Evolutionary conservation across 2,113 vertebrate species (phyloP), one percentile per base, ranked within the genome.

Genomic region (Ailuropoda melanoleuca): DNA sequence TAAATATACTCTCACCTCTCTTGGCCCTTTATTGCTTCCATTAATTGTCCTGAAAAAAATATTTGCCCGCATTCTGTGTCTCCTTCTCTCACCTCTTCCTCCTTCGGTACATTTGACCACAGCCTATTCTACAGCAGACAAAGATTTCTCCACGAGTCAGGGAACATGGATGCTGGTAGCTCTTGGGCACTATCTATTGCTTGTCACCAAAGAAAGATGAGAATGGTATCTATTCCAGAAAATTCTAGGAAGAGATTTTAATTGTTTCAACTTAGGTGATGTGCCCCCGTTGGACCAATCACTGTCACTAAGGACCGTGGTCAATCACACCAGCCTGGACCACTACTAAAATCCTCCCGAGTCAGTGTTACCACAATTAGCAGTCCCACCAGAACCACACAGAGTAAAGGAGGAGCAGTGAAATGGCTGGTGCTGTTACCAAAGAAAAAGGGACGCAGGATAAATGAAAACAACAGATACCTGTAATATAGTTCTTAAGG

Each of bases 181-280:
- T 78, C n/a, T n/a, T 84, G 78, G 43, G 11, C 82, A 34, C 34
- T 19, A 43, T 48, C 8, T 31, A 31, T 4, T 81, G 55, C 37
- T 86, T 87, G 10, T 34, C 37, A 82, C 34, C 53, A 90, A 82
- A 43, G 17, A 72, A 64, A 74, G 14, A 74, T 48, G 29, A 90
- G 62, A 90, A 80, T 66, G 7, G 74, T 43, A 37, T 37, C 50
- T 81, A 87, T 50, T 87, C 39, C 48, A 91, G 82, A 91, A 82
- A 93, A 72, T 62, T 43, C 74, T 39, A 43, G 66, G 39, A 34
- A 78, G 85, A 89, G 24, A 39, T 3, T 64, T 62, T 85, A 21
- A 48, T 48, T 48, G 68, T 72, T 34, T 96, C 37, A 37, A 55
- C 18, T 21, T 39, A 8, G 55, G 26, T 48, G 6, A 72, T 5